Evolutionary conservation across 2,797 vertebrate species (phyloP).

Genomic region (Helarctos malayanus): DNA sequence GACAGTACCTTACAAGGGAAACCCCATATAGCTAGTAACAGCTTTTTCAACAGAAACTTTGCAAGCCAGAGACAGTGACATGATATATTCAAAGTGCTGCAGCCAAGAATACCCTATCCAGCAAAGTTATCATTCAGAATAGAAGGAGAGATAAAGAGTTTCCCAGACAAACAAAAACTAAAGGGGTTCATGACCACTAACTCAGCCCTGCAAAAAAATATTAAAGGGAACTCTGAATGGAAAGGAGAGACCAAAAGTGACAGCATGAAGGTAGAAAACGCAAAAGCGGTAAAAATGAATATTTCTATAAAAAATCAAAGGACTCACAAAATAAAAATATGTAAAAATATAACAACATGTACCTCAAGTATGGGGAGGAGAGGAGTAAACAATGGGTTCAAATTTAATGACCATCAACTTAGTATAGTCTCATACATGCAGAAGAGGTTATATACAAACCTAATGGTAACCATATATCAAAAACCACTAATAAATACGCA

Average conservation of each 20-base stretch:
- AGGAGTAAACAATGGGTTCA: background rate
- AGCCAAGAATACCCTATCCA: background rate
- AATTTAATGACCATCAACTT: background rate
- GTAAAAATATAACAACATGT: background rate
- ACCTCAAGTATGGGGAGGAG: background rate
- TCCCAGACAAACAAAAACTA: background rate
- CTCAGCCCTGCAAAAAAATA: background rate
- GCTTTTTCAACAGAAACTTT: background rate
- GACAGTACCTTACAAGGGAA: background rate
- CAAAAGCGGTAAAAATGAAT: background rate
- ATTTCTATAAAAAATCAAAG: no score
- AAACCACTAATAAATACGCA: no score
- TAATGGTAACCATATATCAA: background rate
- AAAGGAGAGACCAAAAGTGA: background rate
- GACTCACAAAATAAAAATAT: background rate
- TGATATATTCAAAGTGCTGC: background rate
- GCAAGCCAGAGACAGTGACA: background rate
- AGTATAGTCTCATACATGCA: background rate
- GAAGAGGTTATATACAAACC: background rate
- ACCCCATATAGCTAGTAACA: background rate
- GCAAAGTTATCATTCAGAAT: background rate
- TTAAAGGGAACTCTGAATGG: background rate
- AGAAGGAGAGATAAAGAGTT: background rate
- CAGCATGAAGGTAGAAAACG: background rate
- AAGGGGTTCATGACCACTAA: background rate